Evolutionary conservation across 2,888 invertebrate genomes (phyloP), one percentile per base, ranked within the genome.

Genomic region (Drosophila testacea): DNA sequence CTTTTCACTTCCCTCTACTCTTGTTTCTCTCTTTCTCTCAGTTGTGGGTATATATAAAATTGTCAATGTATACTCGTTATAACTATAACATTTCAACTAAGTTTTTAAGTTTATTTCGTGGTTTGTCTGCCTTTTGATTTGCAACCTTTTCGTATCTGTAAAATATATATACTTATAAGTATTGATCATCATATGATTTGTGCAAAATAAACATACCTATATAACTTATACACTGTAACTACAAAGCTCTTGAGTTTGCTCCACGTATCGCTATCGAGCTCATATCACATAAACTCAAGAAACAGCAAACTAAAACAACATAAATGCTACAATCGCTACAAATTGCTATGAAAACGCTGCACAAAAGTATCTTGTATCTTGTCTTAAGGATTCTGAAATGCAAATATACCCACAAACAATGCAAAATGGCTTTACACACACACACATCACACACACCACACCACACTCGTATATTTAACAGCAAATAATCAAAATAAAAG

Each of bases 261-360:
- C 89, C 91, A 90, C 90, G 90, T 89, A 83, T 87, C 90, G 91
- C 90, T 88, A 88, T 83, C 90, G 87, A 86, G 88, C 85, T 77
- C 59, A 67, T 47, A 57, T 75, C 88, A 68, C 42, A 42, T 42
- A 42, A 42, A 11, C 42, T 3, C 5, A 41, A 9, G 9, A 16
- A 51, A 46, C 46, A 41, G 7, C 32, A 6, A 39, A 13, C 41
- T 47, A 51, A 41, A 57, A 60, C 51, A 44, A 38, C 32, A 69
- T 52, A 59, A 69, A 69, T 60, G 66, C 62, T 75, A 47, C 52
- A 39, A 73, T 61, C 57, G 57, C 55, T 32, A 56, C 63, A 68
- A 80, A 80, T 76, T 79, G 77, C 67, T 67, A 71, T 72, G 71
- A 71, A 62, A 79, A 69, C 61, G 70, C 70, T 52, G 52, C 65